Evolutionary conservation across 2,113 vertebrate species (phyloP), one percentile per base, ranked within the genome.

Genomic region (Neomonachus schauinslandi): DNA sequence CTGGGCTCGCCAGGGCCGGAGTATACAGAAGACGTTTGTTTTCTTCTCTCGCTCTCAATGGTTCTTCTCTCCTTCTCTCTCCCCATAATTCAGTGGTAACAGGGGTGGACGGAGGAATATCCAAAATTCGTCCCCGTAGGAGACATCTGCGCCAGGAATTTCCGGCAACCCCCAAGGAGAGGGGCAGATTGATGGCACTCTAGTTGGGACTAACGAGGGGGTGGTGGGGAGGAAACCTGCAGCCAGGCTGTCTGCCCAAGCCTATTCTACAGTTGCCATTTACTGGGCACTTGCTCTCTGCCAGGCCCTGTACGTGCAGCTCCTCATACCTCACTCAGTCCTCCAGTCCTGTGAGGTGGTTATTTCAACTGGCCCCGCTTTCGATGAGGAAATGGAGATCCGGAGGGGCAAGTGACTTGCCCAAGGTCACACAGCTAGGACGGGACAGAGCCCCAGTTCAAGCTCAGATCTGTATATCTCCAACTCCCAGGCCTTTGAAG

Each of bases 21-120:
- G 74, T 89, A 81, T 67, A 97, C 95, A 98, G 97, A 96, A 95
- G 96, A 80, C 39, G 24, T 95, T 95, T 98, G 97, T 97, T 90
- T 97, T 85, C 83, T 87, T 92, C 90, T 97, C 90, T 94, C 93
- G 86, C 80, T 96, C 79, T 97, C 97, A 97, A 95, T 96, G 83
- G 74, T n/a, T 97, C 97, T 96, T 97, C 98, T 98, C 83, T 98
- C 97, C 87, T 97, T 92, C 83, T 92, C 91, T 94, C 95, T 91
- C 95, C 96, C 95, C 96, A 96, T 95, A 97, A 98, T 97, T 97
- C 96, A 97, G 95, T 95, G 94, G 95, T 95, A 96, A 95, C 51
- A 86, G 95, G 71, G 83, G 39, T 97, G 94, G 87, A 92, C 94
- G 93, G 76, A 95, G 86, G 94, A 95, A 91, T 89, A 94, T 96